phyloP scores from a whole-genome alignment of 2,113 vertebrate genomes.

The Notechis scutatus region DNA sequence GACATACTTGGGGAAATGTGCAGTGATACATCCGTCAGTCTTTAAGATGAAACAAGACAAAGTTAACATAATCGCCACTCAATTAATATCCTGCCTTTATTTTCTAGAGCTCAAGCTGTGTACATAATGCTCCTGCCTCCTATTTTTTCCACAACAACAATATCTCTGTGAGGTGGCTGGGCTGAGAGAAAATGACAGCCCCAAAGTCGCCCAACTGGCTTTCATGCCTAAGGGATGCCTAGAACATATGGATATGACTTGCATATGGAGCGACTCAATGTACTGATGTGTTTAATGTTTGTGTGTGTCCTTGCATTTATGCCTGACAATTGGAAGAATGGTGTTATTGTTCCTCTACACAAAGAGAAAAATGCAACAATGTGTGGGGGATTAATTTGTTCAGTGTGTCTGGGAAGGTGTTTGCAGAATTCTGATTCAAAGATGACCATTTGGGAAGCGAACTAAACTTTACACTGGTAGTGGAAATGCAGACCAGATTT shows the following conservation, averaged over 20 bases:
- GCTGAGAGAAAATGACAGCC: neutral
- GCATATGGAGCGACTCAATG: neutral
- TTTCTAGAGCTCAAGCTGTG: neutral
- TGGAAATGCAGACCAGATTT: neutral
- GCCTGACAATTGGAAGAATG: neutral
- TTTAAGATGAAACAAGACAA: neutral
- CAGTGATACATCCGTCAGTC: neutral
- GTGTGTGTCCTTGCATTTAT: neutral
- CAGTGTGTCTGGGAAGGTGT: neutral
- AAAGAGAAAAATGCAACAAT: neutral
- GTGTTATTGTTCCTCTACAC: neutral
- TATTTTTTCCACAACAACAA: neutral
- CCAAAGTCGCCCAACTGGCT: neutral
- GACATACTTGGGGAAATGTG: neutral
- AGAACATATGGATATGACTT: neutral
- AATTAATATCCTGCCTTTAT: neutral
- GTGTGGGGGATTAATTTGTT: neutral
- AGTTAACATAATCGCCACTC: neutral
- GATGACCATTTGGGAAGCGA: neutral
- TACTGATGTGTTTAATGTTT: neutral
- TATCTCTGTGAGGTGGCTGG: neutral
- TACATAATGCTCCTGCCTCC: neutral
- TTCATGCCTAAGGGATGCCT: neutral
- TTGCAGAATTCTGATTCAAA: neutral
- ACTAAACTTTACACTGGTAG: neutral